phyloP scores from a whole-genome alignment of 2,888 invertebrate species.

The Rhimphoctona megacephalus region DNA sequence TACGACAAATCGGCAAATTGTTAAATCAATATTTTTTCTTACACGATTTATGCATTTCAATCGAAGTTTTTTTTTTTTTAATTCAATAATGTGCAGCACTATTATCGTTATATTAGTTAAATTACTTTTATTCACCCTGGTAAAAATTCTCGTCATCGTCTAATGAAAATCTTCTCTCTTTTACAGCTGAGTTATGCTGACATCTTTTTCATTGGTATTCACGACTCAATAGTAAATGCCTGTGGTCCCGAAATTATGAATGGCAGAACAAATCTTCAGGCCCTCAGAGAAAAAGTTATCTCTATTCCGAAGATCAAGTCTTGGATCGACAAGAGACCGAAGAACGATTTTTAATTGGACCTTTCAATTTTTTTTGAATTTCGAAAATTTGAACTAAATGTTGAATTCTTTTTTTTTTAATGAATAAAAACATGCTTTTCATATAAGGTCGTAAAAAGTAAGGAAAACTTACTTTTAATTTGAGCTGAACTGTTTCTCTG shows the following conservation, averaged over 20 bases:
- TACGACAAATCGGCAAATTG: background rate
- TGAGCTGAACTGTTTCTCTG: background rate
- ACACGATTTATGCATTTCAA: too few species aligned
- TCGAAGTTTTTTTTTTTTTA: too few species aligned
- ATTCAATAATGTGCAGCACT: background rate
- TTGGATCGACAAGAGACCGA: conserved; percentile 77
- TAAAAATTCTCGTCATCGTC: background rate
- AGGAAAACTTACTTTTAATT: background rate
- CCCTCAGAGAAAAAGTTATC: conserved; percentile 75
- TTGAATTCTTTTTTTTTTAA: background rate
- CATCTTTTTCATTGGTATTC: conserved; percentile 78
- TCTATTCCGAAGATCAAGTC: conserved; percentile 74
- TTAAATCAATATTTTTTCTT: too few species aligned
- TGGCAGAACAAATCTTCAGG: conserved; percentile 75
- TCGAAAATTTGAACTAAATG: background rate
- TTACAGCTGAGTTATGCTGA: conserved; percentile 81
- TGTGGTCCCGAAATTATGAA: conserved; percentile 75
- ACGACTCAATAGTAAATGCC: conserved; percentile 74
- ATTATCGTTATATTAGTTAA: background rate
- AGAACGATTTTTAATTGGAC: conserved; percentile 69
- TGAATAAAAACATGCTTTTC: background rate
- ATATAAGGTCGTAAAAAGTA: background rate
- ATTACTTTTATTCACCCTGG: background rate
- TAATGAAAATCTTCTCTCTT: conserved; percentile 24
- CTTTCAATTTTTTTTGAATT: background rate